Evolutionary conservation across 2,113 vertebrate genomes (phyloP).

Genomic region (Rhea pennata): DNA sequence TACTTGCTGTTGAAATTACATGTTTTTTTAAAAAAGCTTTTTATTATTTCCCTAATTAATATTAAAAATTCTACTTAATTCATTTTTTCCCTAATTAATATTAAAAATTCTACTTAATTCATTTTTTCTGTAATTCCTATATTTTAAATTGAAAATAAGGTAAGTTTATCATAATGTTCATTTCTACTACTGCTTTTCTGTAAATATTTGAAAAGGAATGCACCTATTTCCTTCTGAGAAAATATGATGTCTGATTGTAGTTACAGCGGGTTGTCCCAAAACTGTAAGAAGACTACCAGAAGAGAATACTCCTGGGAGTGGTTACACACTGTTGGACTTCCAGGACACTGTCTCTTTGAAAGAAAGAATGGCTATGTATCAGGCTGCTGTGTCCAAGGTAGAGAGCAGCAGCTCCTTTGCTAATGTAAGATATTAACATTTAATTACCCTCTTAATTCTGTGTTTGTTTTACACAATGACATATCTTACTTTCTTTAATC

Average conservation of each 20-base stretch:
- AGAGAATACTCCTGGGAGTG: constrained; percentile 66
- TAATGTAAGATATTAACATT: constrained; percentile 79
- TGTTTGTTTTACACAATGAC: background rate
- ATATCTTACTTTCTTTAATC: background rate
- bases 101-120: background rate
- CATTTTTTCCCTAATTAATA: background rate
- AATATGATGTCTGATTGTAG: constrained; percentile 64
- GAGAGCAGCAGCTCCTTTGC: constrained; percentile 76
- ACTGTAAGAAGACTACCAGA: constrained; percentile 73
- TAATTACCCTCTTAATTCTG: background rate
- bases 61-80: background rate
- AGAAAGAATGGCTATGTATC: constrained; percentile 88
- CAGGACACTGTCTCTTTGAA: constrained; percentile 84
- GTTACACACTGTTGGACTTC: constrained; percentile 71
- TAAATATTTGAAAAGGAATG: background rate
- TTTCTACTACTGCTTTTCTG: background rate
- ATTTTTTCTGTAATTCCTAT: background rate
- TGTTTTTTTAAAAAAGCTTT: background rate
- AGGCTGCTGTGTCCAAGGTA: constrained; percentile 84
- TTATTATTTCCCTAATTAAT: background rate
- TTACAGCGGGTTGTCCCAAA: constrained; percentile 74
- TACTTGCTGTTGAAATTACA: background rate
- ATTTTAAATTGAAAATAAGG: background rate
- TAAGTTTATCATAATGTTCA: background rate
- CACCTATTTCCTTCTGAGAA: background rate